These are phyloP conservation scores for Hemiscyllium ocellatum DNA, from an alignment of 2,113 vertebrate genomes.

Conservation along the genomic window DNA sequence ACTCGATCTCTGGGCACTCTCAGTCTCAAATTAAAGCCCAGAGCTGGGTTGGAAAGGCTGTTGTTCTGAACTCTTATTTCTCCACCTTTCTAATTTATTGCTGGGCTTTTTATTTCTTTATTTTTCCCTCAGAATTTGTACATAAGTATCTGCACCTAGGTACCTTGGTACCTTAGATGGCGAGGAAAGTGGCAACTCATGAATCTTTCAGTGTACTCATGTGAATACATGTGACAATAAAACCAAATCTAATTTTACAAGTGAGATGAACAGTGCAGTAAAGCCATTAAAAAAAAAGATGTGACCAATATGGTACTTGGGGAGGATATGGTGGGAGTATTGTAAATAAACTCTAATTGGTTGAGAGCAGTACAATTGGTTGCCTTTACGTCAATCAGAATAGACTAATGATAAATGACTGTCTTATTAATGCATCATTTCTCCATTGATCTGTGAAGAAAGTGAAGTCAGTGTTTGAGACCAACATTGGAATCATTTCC, in stretches of 20 bases:
- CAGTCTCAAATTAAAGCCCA: too few species aligned
- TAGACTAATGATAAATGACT: constrained; percentile 30
- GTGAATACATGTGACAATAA: too few species aligned
- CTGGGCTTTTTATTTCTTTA: too few species aligned
- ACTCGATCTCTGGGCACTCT: too few species aligned
- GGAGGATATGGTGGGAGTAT: neutral
- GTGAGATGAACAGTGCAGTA: neutral
- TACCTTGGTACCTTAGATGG: too few species aligned
- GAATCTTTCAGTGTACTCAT: too few species aligned
- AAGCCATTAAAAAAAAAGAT: neutral
- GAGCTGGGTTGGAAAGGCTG: too few species aligned
- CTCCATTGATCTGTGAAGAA: constrained; percentile 32
- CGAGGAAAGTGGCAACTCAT: too few species aligned
- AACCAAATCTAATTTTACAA: neutral
- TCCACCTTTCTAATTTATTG: too few species aligned
- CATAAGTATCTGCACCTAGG: too few species aligned
- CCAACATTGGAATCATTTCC: neutral
- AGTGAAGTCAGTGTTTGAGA: neutral
- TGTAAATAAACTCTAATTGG: neutral
- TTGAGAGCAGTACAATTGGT: neutral
- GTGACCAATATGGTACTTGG: neutral
- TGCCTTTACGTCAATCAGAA: constrained; percentile 16
- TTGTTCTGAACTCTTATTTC: too few species aligned
- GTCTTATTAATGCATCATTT: constrained; percentile 32
- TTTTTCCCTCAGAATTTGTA: too few species aligned